These are phyloP conservation scores for Temnothorax nylanderi DNA, from an alignment of 1,140 invertebrate species.

Conservation along the genomic window DNA sequence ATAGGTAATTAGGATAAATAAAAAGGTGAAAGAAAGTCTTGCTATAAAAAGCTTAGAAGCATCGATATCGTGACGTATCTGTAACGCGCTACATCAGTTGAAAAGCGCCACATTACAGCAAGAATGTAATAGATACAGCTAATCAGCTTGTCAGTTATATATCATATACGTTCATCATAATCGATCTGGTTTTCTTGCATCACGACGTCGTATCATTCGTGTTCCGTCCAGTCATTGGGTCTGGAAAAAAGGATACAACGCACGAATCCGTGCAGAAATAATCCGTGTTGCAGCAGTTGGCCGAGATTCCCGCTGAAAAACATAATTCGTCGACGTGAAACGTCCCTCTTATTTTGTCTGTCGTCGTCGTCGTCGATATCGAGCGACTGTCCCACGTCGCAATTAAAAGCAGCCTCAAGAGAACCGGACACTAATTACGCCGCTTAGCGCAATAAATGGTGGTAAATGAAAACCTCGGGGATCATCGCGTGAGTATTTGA, in stretches of 20 bases:
- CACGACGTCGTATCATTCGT: neutral
- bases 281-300: neutral
- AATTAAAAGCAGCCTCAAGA: constrained; percentile 32
- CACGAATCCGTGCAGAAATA: neutral
- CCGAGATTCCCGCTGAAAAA: neutral
- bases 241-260: neutral
- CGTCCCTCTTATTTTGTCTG: neutral
- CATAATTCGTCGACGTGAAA: neutral
- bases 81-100: neutral
- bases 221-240: neutral
- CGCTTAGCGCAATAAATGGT: constrained; percentile 32
- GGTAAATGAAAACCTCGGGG: constrained; percentile 37
- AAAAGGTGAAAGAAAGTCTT: neutral
- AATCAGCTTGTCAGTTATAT: neutral
- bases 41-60: neutral
- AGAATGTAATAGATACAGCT: neutral
- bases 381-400: neutral
- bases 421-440: constrained; percentile 17
- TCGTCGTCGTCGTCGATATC: constrained; percentile 26
- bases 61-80: neutral
- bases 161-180: neutral
- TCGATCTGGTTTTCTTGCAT: constrained; percentile 3
- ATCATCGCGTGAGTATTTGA: constrained; percentile 4
- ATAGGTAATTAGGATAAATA: neutral
- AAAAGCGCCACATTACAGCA: neutral